Conservation (phyloP, 2,888 invertebrate genomes). For the Copidosoma aretas region DNA sequence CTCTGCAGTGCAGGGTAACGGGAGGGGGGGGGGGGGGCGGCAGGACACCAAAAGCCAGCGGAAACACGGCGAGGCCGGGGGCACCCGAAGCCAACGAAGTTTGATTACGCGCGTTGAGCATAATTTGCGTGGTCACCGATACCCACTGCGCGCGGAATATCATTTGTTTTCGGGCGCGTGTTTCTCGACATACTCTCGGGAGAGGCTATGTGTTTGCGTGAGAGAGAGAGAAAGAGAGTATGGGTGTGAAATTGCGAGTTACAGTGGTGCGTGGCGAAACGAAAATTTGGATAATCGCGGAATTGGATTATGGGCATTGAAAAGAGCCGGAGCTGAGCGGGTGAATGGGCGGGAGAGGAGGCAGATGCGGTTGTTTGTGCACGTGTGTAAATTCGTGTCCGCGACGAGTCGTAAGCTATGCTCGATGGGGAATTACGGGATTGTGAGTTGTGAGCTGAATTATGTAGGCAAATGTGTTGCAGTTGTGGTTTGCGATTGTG, state of each 20-base stretch:
- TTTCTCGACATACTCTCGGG: neutral
- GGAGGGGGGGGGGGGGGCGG: too few relatives aligned
- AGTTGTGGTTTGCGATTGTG: too few relatives aligned
- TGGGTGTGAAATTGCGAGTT: neutral
- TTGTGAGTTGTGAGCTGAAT: too few relatives aligned
- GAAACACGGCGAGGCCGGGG: too few relatives aligned
- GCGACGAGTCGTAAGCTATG: too few relatives aligned
- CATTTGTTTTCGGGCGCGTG: neutral
- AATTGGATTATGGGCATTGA: neutral
- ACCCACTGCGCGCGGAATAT: neutral
- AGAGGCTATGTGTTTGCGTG: too few relatives aligned
- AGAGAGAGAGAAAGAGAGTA: neutral
- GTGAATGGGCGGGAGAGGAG: too few relatives aligned
- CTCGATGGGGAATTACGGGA: too few relatives aligned
- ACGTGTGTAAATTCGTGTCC: too few relatives aligned
- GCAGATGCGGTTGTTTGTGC: neutral
- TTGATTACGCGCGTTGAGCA: conserved; percentile 9
- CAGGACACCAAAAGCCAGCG: neutral
- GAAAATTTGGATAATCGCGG: neutral
- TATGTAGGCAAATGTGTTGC: too few relatives aligned
- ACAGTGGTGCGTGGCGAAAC: neutral
- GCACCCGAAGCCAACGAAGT: conserved; percentile 19
- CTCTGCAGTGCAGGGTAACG: neutral
- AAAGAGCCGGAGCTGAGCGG: neutral
- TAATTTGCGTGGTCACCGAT: neutral